Percentiles rank a stretch among this genome's conserved stretches.
phyloP scores from a whole-genome alignment of 30 jellyfish, hydroid and myxozoan species.

The Aurelia aurita complex sp. Pacific region DNA sequence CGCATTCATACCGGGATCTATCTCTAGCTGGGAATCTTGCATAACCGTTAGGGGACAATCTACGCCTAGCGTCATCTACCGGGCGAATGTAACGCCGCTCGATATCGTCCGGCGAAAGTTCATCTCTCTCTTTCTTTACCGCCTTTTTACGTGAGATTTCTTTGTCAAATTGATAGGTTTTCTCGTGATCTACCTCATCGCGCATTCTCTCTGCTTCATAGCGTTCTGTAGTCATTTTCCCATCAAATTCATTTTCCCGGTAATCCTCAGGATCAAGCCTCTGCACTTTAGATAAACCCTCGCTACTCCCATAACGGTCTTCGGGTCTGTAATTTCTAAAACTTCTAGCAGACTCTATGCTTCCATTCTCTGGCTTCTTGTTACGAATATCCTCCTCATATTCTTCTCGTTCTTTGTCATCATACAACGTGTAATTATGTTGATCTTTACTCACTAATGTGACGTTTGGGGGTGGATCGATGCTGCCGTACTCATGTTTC shows the following conservation, averaged over 20 bases:
- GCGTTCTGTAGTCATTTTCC: background rate
- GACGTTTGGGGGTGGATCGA: slow-evolving; percentile 64
- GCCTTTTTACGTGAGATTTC: slow-evolving; percentile 10
- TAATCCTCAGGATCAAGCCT: slow-evolving; percentile 30
- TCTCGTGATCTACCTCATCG: slow-evolving; percentile 10
- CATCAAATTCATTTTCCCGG: background rate
- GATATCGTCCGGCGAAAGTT: slow-evolving; percentile 4
- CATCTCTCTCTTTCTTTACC: background rate
- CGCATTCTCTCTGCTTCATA: slow-evolving; percentile 23
- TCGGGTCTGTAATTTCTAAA: slow-evolving; percentile 1
- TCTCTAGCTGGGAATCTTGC: slow-evolving; percentile 10
- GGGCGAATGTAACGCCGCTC: background rate
- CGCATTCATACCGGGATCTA: slow-evolving; percentile 20
- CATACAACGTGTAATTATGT: slow-evolving; percentile 16
- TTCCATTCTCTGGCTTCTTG: slow-evolving; percentile 16
- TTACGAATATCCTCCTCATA: slow-evolving; percentile 26
- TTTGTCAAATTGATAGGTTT: slow-evolving; percentile 23
- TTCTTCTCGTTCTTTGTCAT: slow-evolving; percentile 13
- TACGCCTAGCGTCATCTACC: slow-evolving; percentile 16
- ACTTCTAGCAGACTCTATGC: slow-evolving; percentile 9
- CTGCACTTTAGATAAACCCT: background rate
- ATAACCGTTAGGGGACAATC: slow-evolving; percentile 24
- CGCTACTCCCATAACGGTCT: background rate
- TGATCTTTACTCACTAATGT: slow-evolving; percentile 41
- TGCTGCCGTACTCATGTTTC: slow-evolving; percentile 21